A percentile compares a stretch with the other conserved stretches of the same genome.
These are phyloP conservation scores for Pristionchus arcanus DNA, from an alignment of 2,888 invertebrate genomes.

Conservation along the genomic window DNA sequence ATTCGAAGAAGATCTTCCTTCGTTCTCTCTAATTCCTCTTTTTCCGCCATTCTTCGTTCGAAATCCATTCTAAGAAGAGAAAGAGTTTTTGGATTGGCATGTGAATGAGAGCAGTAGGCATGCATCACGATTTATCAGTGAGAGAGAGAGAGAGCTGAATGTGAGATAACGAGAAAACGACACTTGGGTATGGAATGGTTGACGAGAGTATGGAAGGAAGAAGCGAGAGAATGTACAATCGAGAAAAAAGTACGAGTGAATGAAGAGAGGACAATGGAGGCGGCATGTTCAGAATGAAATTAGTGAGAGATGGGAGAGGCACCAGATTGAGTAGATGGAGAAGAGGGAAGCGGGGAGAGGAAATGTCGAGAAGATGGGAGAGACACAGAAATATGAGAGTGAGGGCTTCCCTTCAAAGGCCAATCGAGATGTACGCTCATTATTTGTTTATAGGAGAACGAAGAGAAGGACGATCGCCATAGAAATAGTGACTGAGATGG, in stretches of 20 bases:
- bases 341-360: not conserved
- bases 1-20: slow-evolving; percentile 13
- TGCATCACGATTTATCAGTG: not conserved
- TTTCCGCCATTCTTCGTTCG: not conserved
- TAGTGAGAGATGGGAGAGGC: not conserved
- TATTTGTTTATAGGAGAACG: not conserved
- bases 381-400: not conserved
- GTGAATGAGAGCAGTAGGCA: not conserved
- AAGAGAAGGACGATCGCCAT: not conserved
- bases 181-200: slow-evolving; percentile 20
- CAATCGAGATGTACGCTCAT: not conserved
- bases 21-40: slow-evolving; percentile 22
- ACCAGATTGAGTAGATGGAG: slow-evolving; percentile 30
- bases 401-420: slow-evolving; percentile 9
- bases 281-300: not conserved
- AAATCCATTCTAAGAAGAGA: not conserved
- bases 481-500: not conserved
- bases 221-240: slow-evolving; percentile 7
- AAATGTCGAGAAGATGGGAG: slow-evolving; percentile 1
- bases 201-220: not conserved
- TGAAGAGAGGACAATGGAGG: not conserved
- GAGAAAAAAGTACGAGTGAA: not conserved
- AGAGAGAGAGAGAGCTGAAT: not conserved
- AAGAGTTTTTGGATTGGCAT: not conserved
- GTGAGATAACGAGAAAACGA: slow-evolving; percentile 20